Evolutionary conservation across 2,888 invertebrate species (phyloP), one percentile per base, ranked within the genome.

Genomic region (Tineola bisselliella): DNA sequence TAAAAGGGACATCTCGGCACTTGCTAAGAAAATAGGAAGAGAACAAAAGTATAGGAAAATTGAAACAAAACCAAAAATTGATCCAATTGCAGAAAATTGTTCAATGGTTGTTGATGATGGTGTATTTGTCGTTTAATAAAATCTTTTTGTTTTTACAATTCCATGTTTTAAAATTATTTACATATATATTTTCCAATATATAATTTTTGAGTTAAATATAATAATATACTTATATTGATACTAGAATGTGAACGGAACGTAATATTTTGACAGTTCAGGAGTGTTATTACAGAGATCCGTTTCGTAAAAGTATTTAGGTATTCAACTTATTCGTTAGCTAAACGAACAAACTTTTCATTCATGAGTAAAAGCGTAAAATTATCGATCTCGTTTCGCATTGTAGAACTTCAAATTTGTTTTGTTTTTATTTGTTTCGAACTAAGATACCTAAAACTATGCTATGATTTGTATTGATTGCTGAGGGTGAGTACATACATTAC

Each of bases 41-140:
- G 73, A 76, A 48, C 69, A 70, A 59, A 68, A 68, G 25, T 62
- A 70, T 1, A 70, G 65, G 60, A 76, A 70, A 59, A 61, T 64
- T 1, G 15, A 62, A 1, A 61, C 61, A 13, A 74, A 67, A 60
- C 17, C 63, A 8, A 66, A 63, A 5, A 62, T 64, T 0, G 63
- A 68, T 19, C 71, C 70, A 3, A 64, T 65, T 1, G 67, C 72
- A 3, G 70, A 83, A 64, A 80, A 71, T 61, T 82, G 82, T 64
- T 81, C 76, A 63, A 73, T 82, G 10, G 62, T 81, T 18, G 75
- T 79, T 6, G 74, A 72, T 66, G 71, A 74, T 8, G 82, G 81
- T 13, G 69, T 82, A 17, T 78, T 72, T 66, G 78, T 81, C 64
- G 75, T 72, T 58, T 80, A 66, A 71, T 8, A 44, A 59, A 48